Evolutionary conservation across 1,140 invertebrate species (phyloP), one percentile per base, ranked within the genome.

Genomic region (Drosophila hydei): DNA sequence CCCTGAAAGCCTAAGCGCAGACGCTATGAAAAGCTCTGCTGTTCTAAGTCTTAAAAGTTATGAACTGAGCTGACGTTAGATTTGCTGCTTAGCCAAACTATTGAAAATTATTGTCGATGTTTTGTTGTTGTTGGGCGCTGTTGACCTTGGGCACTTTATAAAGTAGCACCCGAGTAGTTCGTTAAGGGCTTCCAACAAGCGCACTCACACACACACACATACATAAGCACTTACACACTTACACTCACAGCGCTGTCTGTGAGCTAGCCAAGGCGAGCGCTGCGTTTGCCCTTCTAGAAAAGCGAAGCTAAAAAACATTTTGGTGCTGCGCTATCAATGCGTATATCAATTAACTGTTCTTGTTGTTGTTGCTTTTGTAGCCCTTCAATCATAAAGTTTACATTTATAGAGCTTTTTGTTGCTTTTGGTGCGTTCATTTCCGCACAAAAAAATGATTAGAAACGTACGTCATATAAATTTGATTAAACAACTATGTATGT

Each of bases 321-420:
- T 59, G 23, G 40, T 27, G 52, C 63, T 56, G 42, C 58, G 74
- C 79, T 81, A 83, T 81, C 78, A 81, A 81, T 83, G 78, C 60
- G 63, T 83, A 77, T 83, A 83, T 83, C 79, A 83, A 83, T 81
- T 83, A 74, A 77, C 64, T 76, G 42, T 36, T 55, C 60, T 54
- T 76, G 58, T 58, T 70, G 30, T 36, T 72, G 45, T 55, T 75
- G 72, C 51, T 52, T 47, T 64, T 21, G 73, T 51, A 73, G 79
- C 81, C 81, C 80, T 87, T 87, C 81, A 67, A 72, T 67, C 71
- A 80, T 77, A 64, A 71, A 80, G 25, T 63, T 79, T 72, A 72
- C 62, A 67, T 67, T 72, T 59, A 21, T 59, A 52, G 62, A 65
- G 69, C 69, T 72, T 65, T 58, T 61, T 59, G 51, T 33, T 50